Percentiles rank a stretch among this genome's conserved stretches.
Conservation (phyloP, 2,888 invertebrate species). For the Cheiracanthium punctorium region DNA sequence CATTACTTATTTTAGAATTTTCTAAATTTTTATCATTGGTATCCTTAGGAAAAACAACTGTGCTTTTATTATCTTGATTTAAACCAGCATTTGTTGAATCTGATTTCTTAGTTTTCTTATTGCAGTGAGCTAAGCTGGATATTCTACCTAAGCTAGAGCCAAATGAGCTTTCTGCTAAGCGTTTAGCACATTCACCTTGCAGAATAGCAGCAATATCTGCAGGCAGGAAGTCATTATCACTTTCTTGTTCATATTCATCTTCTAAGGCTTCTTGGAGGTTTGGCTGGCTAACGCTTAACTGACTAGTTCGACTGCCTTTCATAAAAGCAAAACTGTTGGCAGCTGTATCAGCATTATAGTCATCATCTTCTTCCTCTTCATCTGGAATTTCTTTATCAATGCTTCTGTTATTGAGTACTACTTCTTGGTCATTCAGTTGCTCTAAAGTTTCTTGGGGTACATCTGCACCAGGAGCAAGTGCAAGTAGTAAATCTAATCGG, state of each 20-base stretch:
- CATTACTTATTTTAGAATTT: neutral
- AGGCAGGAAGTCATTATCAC: conserved; percentile 66
- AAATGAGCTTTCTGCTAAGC: conserved; percentile 67
- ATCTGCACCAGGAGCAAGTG: conserved; percentile 82
- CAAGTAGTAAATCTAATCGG: conserved; percentile 88
- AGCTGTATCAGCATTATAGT: conserved; percentile 50
- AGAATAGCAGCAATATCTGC: conserved; percentile 67
- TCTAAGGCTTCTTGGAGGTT: conserved; percentile 52
- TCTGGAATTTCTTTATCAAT: conserved; percentile 36
- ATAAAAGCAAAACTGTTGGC: conserved; percentile 68
- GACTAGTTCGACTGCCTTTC: conserved; percentile 63
- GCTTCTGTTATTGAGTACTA: conserved; percentile 20
- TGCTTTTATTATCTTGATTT: conserved; percentile 76
- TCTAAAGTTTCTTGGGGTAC: conserved; percentile 63
- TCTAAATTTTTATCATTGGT: neutral
- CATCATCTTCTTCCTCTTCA: conserved; percentile 61
- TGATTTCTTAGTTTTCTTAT: conserved; percentile 60
- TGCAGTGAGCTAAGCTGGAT: conserved; percentile 59
- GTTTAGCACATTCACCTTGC: conserved; percentile 65
- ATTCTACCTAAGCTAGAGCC: conserved; percentile 62
- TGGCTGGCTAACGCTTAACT: conserved; percentile 57
- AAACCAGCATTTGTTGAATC: conserved; percentile 24
- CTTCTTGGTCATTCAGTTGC: neutral
- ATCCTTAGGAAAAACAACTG: conserved; percentile 81
- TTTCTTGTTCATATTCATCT: conserved; percentile 57